Percentiles rank a stretch among this genome's conserved stretches.
These are phyloP conservation scores for Diploptera punctata DNA, from an alignment of 2,888 invertebrate species.

Conservation along the genomic window DNA sequence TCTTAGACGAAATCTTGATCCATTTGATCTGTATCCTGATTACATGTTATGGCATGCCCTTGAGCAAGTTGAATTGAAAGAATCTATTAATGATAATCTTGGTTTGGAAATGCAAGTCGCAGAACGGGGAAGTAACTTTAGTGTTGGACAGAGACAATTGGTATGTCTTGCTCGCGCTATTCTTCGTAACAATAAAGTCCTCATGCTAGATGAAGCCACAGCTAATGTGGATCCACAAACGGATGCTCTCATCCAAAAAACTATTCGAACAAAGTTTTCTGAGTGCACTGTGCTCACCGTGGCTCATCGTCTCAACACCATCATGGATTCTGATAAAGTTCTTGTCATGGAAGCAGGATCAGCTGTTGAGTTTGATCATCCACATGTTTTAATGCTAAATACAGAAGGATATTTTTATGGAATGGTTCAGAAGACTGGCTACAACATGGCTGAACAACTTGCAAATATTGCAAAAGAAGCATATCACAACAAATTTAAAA, in stretches of 20 bases:
- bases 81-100: conserved; percentile 63
- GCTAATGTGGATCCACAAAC: conserved; percentile 94
- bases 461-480: conserved; percentile 63
- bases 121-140: conserved; percentile 84
- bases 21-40: conserved; percentile 82
- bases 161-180: conserved; percentile 91
- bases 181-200: conserved; percentile 79
- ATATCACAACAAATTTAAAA: background rate
- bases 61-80: conserved; percentile 82
- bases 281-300: conserved; percentile 89
- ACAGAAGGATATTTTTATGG: conserved; percentile 50
- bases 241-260: conserved; percentile 83
- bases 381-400: conserved; percentile 54
- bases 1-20: conserved; percentile 88
- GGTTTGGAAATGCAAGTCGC: conserved; percentile 73
- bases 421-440: conserved; percentile 54
- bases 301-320: conserved; percentile 89
- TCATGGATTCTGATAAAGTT: conserved; percentile 91
- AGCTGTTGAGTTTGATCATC: conserved; percentile 66
- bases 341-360: conserved; percentile 85
- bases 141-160: conserved; percentile 89
- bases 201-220: conserved; percentile 92
- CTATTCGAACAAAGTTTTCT: conserved; percentile 79
- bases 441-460: conserved; percentile 44
- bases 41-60: conserved; percentile 82